Conservation (phyloP, 1,140 invertebrate genomes). For the Zaprionus vittiger region DNA sequence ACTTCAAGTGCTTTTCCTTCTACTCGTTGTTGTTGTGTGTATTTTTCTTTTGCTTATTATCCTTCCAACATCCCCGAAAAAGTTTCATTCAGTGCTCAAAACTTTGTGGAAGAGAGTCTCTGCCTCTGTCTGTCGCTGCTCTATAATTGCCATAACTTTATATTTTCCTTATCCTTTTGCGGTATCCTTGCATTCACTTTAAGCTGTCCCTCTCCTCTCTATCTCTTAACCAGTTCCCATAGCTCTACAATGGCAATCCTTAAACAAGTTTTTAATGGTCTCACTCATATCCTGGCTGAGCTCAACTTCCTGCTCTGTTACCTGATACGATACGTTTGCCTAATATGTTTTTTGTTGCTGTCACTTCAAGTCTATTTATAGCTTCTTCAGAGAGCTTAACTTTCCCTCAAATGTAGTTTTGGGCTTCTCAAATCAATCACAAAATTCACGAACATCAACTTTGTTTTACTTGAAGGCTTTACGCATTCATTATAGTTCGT, state of each 20-base stretch:
- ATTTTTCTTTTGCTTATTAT: slow-evolving; percentile 1
- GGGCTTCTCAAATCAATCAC: neutral
- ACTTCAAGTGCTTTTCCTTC: neutral
- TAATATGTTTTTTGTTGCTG: neutral
- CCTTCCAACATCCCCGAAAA: neutral
- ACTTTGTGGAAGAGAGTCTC: neutral
- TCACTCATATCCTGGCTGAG: neutral
- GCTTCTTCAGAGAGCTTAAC: neutral
- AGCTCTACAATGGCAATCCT: neutral
- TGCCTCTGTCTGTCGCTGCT: neutral
- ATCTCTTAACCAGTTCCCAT: neutral
- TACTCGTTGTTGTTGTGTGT: neutral
- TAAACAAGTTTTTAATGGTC: slow-evolving; percentile 5
- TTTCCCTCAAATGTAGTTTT: neutral
- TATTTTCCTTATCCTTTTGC: slow-evolving; percentile 13
- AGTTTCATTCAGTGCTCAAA: neutral
- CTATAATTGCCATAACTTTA: slow-evolving; percentile 9
- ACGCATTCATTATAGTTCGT: slow-evolving; percentile 53
- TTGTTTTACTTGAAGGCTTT: slow-evolving; percentile 3
- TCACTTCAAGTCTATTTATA: neutral
- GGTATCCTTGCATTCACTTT: neutral
- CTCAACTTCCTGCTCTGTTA: slow-evolving; percentile 1
- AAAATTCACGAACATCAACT: neutral
- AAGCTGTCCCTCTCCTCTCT: neutral
- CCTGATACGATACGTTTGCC: neutral